Conservation (phyloP, 2,113 vertebrate species). For the Spermophilus dauricus region DNA sequence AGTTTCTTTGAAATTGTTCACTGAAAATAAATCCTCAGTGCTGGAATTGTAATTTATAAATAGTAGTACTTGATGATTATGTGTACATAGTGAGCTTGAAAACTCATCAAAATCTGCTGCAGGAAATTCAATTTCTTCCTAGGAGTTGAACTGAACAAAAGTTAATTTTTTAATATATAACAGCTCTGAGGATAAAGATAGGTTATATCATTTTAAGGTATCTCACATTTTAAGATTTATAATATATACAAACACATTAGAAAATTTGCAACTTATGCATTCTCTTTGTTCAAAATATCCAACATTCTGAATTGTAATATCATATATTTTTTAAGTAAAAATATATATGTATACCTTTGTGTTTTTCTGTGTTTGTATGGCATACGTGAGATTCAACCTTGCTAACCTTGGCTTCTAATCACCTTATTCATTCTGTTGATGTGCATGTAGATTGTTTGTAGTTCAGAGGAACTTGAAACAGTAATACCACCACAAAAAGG, state of each 20-base stretch:
- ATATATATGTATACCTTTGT: background rate
- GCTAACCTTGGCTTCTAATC: background rate
- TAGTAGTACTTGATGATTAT: background rate
- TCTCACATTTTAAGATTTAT: background rate
- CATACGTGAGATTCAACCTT: background rate
- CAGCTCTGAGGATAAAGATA: background rate
- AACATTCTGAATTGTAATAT: background rate
- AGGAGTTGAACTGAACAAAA: background rate
- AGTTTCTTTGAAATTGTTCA: background rate
- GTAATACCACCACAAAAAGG: background rate
- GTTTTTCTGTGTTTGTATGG: background rate
- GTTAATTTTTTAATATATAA: background rate
- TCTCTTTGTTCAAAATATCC: background rate
- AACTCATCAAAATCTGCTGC: background rate
- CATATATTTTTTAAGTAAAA: background rate
- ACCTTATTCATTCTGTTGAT: background rate
- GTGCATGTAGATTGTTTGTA: background rate
- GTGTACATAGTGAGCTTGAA: background rate
- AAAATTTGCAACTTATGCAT: background rate
- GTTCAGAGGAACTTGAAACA: background rate
- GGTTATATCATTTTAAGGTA: background rate
- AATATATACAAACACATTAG: background rate
- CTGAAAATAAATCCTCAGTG: background rate
- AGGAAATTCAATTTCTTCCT: background rate
- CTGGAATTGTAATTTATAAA: background rate